Conservation (phyloP, 2,797 vertebrate genomes). For the Decapterus maruadsi region DNA sequence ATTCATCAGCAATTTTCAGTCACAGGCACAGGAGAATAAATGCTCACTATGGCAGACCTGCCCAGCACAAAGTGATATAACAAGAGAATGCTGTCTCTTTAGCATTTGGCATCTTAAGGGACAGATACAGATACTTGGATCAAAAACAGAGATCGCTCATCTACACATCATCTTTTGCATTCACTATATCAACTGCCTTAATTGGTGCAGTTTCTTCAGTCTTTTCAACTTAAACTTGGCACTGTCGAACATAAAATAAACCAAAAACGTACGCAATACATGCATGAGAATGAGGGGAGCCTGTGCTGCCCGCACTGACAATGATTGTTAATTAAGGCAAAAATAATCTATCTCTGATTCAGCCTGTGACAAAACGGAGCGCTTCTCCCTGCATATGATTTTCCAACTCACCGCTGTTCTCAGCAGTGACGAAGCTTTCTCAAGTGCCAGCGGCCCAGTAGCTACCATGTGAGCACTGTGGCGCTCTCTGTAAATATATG, state of each 20-base stretch:
- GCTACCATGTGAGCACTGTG: neutral
- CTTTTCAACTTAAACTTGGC: too few relatives aligned
- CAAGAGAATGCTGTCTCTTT: too few relatives aligned
- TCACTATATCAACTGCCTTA: neutral
- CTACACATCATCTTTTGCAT: neutral
- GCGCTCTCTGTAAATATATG: neutral
- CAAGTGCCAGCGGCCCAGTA: neutral
- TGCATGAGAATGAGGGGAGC: neutral
- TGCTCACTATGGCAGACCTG: neutral
- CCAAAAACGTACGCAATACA: neutral
- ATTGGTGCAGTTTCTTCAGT: neutral
- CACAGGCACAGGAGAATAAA: too few relatives aligned
- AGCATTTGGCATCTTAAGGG: neutral
- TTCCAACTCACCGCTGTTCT: neutral
- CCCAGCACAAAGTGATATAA: neutral
- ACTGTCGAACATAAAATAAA: neutral
- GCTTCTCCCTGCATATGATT: neutral
- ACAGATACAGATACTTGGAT: neutral
- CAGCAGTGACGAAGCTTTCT: neutral
- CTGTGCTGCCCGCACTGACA: neutral
- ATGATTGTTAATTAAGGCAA: conserved; percentile 1
- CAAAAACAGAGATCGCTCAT: neutral
- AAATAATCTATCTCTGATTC: neutral
- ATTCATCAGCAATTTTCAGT: neutral
- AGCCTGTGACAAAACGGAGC: neutral